Evolutionary conservation across 1,140 invertebrate species (phyloP).

Genomic region (Meloidogyne chitwoodi): DNA sequence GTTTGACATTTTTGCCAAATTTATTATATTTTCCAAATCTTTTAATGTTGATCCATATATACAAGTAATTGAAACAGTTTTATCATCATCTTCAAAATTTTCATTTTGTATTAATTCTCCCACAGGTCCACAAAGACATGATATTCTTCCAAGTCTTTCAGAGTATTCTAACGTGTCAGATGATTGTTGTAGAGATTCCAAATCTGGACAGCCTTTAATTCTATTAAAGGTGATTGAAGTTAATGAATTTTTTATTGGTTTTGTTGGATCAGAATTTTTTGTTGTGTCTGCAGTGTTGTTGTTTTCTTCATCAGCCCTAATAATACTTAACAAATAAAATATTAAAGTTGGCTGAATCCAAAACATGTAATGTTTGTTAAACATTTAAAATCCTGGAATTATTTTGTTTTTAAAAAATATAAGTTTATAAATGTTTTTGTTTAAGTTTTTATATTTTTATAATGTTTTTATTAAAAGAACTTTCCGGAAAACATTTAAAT

Average conservation of each 20-base stretch:
- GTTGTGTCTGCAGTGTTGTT: not conserved
- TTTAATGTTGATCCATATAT: slow-evolving; percentile 44
- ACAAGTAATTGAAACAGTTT: slow-evolving; percentile 30
- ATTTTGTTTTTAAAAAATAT: too few relatives aligned
- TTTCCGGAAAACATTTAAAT: not conserved
- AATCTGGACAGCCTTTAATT: slow-evolving; percentile 26
- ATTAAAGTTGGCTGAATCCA: not conserved
- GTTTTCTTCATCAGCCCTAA: not conserved
- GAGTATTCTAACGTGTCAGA: not conserved
- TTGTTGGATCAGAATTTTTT: not conserved
- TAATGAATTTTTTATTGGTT: not conserved
- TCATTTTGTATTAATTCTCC: not conserved
- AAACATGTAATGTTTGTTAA: not conserved
- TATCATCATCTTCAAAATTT: not conserved
- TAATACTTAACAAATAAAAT: not conserved
- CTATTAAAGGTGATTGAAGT: slow-evolving; percentile 3
- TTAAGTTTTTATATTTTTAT: too few relatives aligned
- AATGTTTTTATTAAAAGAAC: not conserved
- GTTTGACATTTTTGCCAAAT: slow-evolving; percentile 22
- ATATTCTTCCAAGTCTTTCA: not conserved
- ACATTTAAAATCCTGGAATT: not conserved
- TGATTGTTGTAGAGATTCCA: slow-evolving; percentile 21
- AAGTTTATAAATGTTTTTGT: too few relatives aligned
- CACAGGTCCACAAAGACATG: slow-evolving; percentile 23
- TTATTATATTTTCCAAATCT: slow-evolving; percentile 29